phyloP scores from a whole-genome alignment of 2,888 invertebrate genomes.

The Torymus aiolomorphi region DNA sequence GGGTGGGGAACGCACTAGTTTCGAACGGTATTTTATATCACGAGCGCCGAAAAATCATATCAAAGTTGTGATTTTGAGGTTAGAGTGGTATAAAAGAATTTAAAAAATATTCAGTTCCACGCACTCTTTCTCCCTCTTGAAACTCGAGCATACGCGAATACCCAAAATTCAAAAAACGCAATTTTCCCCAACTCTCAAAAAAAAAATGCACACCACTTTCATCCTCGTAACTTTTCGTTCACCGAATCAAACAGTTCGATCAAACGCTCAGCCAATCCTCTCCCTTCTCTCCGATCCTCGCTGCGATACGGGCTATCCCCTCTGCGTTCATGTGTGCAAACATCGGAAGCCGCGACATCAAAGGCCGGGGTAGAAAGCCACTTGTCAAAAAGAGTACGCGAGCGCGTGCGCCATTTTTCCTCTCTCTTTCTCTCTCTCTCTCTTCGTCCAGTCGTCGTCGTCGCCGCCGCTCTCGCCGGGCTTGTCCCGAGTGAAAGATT shows the following conservation, averaged over 20 bases:
- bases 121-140: too few relatives aligned
- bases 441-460: background rate
- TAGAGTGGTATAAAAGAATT: too few relatives aligned
- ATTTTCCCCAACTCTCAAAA: too few relatives aligned
- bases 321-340: conserved; percentile 21
- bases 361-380: conserved; percentile 8
- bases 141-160: too few relatives aligned
- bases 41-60: too few relatives aligned
- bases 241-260: conserved; percentile 4
- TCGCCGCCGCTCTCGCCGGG: conserved; percentile 33
- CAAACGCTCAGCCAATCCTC: background rate
- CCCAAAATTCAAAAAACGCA: too few relatives aligned
- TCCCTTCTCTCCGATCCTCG: background rate
- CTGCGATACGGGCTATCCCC: conserved; percentile 9
- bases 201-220: too few relatives aligned
- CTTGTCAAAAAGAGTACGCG: conserved; percentile 37
- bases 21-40: too few relatives aligned
- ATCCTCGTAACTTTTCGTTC: too few relatives aligned
- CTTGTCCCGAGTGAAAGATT: conserved; percentile 52
- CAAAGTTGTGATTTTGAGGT: too few relatives aligned
- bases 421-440: conserved; percentile 4
- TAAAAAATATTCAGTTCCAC: too few relatives aligned
- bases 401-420: background rate
- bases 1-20: too few relatives aligned
- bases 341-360: conserved; percentile 31